A percentile compares a stretch with the other conserved stretches of the same genome.
phyloP scores from a whole-genome alignment of 2,113 vertebrate genomes.

The Uria lomvia region DNA sequence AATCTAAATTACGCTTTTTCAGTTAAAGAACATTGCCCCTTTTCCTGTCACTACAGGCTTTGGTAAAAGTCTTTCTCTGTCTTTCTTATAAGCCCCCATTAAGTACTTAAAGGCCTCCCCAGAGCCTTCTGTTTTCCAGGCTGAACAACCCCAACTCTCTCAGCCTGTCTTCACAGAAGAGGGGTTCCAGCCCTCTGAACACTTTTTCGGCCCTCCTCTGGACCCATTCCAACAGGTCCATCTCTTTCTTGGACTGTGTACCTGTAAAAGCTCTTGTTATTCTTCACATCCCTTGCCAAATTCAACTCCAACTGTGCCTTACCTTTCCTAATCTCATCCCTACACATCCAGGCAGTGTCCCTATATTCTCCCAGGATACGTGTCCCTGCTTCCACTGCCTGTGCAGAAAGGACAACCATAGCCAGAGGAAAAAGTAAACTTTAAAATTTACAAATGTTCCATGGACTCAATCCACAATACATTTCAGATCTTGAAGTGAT shows the following conservation, averaged over 20 bases:
- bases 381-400: neutral
- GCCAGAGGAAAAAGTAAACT: neutral
- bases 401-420: neutral
- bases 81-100: neutral
- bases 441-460: neutral
- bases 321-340: neutral
- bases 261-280: neutral
- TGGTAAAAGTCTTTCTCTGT: neutral
- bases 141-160: neutral
- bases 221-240: neutral
- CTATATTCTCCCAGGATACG: neutral
- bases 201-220: neutral
- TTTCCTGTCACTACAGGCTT: fast-evolving
- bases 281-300: neutral
- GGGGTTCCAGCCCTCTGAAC: neutral
- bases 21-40: neutral
- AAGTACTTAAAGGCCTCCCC: neutral
- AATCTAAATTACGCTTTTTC: neutral
- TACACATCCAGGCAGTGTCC: neutral
- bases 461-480: neutral
- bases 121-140: neutral
- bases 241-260: neutral
- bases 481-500: neutral
- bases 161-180: neutral
- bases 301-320: neutral